Conservation (phyloP, 2,113 vertebrate genomes). For the Chloebia gouldiae region DNA sequence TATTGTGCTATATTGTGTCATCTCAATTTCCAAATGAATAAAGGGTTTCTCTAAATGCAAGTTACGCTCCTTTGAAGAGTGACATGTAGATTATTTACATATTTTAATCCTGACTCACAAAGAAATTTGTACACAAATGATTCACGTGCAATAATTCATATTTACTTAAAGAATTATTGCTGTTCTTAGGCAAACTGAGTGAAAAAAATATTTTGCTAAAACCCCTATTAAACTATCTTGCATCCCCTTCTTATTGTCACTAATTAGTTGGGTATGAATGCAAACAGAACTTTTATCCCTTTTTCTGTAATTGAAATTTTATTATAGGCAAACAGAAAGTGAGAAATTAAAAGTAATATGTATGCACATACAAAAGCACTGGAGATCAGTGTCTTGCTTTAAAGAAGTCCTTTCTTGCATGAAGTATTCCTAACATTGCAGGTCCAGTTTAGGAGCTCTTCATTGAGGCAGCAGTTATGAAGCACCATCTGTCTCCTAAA, state of each 20-base stretch:
- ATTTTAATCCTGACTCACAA: not conserved
- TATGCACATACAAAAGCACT: conserved; percentile 14
- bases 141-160: not conserved
- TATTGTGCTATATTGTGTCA: not conserved
- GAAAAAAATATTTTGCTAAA: conserved; percentile 56
- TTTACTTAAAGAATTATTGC: conserved; percentile 32
- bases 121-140: not conserved
- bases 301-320: conserved; percentile 63
- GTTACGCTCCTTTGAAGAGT: not conserved
- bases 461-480: not conserved
- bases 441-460: not conserved
- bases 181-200: not conserved
- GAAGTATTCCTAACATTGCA: not conserved
- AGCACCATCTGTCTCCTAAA: not conserved
- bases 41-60: not conserved
- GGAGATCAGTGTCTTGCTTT: not conserved
- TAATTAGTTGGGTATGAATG: conserved; percentile 43
- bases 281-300: conserved; percentile 48
- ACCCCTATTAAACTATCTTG: conserved; percentile 26
- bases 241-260: conserved; percentile 11
- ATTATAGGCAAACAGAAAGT: conserved; percentile 53
- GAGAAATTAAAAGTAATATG: conserved; percentile 50
- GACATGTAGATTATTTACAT: not conserved
- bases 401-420: not conserved
- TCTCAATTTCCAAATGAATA: not conserved